Conservation (phyloP, 2,888 invertebrate genomes). For the Dryobotodes eremita region DNA sequence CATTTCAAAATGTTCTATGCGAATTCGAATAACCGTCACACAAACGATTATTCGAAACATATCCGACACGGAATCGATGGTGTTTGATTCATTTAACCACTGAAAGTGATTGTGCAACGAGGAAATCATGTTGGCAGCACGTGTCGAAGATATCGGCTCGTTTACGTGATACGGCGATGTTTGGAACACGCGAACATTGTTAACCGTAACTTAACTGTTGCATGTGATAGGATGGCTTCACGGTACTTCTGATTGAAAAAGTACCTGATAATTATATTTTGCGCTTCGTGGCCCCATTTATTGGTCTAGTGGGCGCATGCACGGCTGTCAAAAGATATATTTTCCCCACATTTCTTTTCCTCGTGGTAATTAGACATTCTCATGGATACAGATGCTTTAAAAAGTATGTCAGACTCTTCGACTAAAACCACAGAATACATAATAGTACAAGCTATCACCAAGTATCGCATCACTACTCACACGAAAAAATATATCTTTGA, state of each 20-base stretch:
- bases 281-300: slow-evolving; percentile 45
- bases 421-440: background rate
- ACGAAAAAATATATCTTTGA: background rate
- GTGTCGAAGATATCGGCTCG: slow-evolving; percentile 61
- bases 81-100: slow-evolving; percentile 57
- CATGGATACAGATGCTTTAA: slow-evolving; percentile 3
- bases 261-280: slow-evolving; percentile 61
- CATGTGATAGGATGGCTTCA: slow-evolving; percentile 74
- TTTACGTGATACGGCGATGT: slow-evolving; percentile 66
- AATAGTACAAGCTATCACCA: background rate
- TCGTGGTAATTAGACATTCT: slow-evolving; percentile 6
- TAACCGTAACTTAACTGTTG: slow-evolving; percentile 85
- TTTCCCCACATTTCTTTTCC: slow-evolving; percentile 36
- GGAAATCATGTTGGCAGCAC: slow-evolving; percentile 65
- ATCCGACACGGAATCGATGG: slow-evolving; percentile 54
- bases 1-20: slow-evolving; percentile 7
- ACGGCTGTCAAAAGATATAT: slow-evolving; percentile 18
- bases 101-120: slow-evolving; percentile 74
- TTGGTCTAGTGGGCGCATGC: slow-evolving; percentile 19
- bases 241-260: slow-evolving; percentile 71
- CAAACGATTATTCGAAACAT: slow-evolving; percentile 28
- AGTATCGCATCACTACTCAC: slow-evolving; percentile 13
- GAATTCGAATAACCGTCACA: slow-evolving; percentile 30
- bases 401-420: slow-evolving; percentile 1
- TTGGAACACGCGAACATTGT: slow-evolving; percentile 77